Percentiles rank a stretch among this genome's conserved stretches.
phyloP scores from a whole-genome alignment of 2,888 invertebrate genomes.

The Phanerotoma sp. region DNA sequence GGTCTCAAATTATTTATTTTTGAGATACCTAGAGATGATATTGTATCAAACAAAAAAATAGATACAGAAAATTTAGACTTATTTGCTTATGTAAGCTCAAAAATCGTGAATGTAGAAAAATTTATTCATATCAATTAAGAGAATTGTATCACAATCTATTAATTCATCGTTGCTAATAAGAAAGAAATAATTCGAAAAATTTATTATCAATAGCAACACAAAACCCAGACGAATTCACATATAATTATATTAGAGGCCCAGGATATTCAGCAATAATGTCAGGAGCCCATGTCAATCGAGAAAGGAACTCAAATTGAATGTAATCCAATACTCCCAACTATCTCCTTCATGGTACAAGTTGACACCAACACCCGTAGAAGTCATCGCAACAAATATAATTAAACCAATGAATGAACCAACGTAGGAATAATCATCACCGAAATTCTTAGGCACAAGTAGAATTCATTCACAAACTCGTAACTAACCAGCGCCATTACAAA shows the following conservation, averaged over 20 bases:
- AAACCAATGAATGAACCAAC: constrained; percentile 22
- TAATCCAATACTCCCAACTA: constrained; percentile 20
- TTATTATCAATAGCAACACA: constrained; percentile 31
- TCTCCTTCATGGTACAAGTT: constrained; percentile 30
- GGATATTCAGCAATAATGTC: constrained; percentile 32
- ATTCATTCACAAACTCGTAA: constrained; percentile 27
- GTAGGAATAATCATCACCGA: constrained; percentile 30
- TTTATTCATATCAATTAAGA: constrained; percentile 26
- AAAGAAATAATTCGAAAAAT: constrained; percentile 32
- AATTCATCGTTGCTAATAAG: constrained; percentile 30
- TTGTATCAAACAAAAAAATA: background rate
- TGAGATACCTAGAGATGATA: background rate
- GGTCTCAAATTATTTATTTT: constrained; percentile 28
- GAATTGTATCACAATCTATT: constrained; percentile 26
- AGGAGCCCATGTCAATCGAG: constrained; percentile 34
- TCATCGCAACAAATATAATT: constrained; percentile 14
- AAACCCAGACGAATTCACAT: constrained; percentile 31
- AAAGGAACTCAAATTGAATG: constrained; percentile 26
- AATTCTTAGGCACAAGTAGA: constrained; percentile 25
- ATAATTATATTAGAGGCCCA: constrained; percentile 28
- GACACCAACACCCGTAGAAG: constrained; percentile 16
- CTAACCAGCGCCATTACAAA: too few species aligned
- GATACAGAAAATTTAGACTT: constrained; percentile 21
- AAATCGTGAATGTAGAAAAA: constrained; percentile 36
- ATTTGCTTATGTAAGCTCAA: constrained; percentile 28